Evolutionary conservation across 1,140 invertebrate genomes (phyloP).

Genomic region (Phortica variegata): DNA sequence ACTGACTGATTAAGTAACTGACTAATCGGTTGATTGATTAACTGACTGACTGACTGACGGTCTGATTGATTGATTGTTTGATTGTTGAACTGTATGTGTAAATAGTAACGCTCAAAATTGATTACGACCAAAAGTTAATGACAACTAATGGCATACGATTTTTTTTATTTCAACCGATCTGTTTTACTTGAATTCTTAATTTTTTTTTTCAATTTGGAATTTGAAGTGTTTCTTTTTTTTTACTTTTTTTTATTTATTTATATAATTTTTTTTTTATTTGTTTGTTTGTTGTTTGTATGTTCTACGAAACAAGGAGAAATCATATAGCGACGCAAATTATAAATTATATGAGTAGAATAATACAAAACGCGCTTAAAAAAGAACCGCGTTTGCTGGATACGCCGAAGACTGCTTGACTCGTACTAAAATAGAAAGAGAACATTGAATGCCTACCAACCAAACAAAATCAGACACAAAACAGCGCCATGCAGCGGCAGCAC

Average conservation of each 20-base stretch:
- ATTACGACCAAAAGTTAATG: too few species aligned
- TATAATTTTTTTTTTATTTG: conserved; percentile 14
- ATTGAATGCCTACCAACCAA: conserved; percentile 22
- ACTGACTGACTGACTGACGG: too few species aligned
- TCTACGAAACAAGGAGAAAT: conserved; percentile 57
- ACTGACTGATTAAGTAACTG: too few species aligned
- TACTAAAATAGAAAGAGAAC: conserved; percentile 42
- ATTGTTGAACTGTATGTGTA: too few species aligned
- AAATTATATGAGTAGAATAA: conserved; percentile 58
- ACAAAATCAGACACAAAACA: conserved; percentile 3
- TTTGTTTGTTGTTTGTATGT: conserved; percentile 22
- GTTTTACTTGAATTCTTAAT: not conserved
- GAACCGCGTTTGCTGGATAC: conserved; percentile 57
- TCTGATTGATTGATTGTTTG: too few species aligned
- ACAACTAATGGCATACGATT: not conserved
- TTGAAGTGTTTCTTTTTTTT: conserved; percentile 6
- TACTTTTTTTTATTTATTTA: conserved; percentile 4
- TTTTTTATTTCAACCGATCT: not conserved
- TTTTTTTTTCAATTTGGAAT: conserved; percentile 2
- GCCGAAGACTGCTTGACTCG: conserved; percentile 57
- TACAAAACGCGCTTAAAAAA: conserved; percentile 58
- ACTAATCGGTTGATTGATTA: too few species aligned
- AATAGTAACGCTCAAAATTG: too few species aligned
- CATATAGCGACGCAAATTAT: conserved; percentile 57
- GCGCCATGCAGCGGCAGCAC: too few species aligned